Base-by-base conservation (phyloP, 2,113 vertebrate genomes). In the Dromaius novaehollandiae region DNA sequence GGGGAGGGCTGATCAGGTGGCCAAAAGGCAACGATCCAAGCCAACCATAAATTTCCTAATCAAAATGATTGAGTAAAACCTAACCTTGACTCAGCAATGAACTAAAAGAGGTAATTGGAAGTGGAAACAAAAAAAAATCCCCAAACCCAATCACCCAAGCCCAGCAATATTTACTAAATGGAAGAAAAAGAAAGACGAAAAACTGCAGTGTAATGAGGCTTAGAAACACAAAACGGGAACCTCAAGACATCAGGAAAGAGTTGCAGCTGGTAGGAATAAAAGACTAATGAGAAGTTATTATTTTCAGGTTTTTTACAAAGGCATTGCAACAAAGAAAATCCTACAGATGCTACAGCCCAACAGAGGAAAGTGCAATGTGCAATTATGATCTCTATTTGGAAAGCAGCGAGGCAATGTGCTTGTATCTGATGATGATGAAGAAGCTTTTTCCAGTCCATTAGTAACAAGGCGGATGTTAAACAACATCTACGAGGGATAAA, bases 391-490 rank as follows among this genome's bases (percentile, higher is more conserved):
- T 68, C 55, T 13, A 3, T 68, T 96, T 93, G 88, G 95, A 94
- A 88, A 89, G 73, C 56, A 82, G 73, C 61, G 69, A 42, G 36
- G 56, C 65, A 82, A 93, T 2, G 14, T 64, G 55, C 32, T 2
- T 48, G 69, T 58, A 48, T 80, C 68, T 75, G 76, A 32, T 55
- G 79, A 82, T 66, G 92, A 94, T 46, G 73, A 85, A 82, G 82
- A 22, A 81, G 82, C 19, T 90, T 92, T 94, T 93, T 96, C 86
- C 90, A 96, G 90, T 69, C 93, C 92, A 68, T 96, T 86, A 96
- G 61, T 68, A 90, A 92, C 51, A 86, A 84, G n/a, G 61, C 55
- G 93, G 80, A 96, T 88, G 77, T 94, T 94, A 94, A 97, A 91
- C 95, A 92, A 90, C 51, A 90, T 86, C 76, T 68, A 81, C 0